phyloP scores from a whole-genome alignment of 2,797 vertebrate genomes.

The Falco cherrug region DNA sequence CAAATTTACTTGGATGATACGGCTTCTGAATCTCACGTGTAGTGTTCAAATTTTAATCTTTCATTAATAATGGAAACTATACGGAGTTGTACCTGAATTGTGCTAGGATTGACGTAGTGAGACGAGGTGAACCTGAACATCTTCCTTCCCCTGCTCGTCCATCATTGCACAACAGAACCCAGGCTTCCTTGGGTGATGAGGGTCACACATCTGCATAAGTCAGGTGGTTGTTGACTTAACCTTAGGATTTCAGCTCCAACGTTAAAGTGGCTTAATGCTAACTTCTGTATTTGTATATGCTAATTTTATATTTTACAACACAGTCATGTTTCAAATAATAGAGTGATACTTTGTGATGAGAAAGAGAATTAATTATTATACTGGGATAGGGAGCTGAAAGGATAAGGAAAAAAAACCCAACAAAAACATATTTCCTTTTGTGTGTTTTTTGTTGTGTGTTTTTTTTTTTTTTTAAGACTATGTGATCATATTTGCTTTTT shows the following conservation, averaged over 20 bases:
- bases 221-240: neutral
- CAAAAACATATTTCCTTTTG: neutral
- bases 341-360: neutral
- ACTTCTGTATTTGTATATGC: neutral
- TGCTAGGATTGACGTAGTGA: neutral
- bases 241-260: neutral
- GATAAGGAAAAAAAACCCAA: neutral
- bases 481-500: neutral
- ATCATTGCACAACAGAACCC: neutral
- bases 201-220: rapidly evolving
- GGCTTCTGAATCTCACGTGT: neutral
- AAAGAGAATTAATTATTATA: neutral
- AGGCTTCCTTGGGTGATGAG: neutral
- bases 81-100: neutral
- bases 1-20: neutral
- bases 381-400: neutral
- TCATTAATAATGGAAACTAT: neutral
- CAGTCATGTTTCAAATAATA: neutral
- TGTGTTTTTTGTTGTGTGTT: neutral
- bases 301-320: neutral
- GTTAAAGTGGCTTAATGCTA: neutral
- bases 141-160: neutral
- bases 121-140: neutral
- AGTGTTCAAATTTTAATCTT: neutral
- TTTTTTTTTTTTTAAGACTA: neutral